A percentile compares a stretch with the other conserved stretches of the same genome.
These are phyloP conservation scores for Rhingia campestris DNA, from an alignment of 2,888 invertebrate species.

Conservation along the genomic window DNA sequence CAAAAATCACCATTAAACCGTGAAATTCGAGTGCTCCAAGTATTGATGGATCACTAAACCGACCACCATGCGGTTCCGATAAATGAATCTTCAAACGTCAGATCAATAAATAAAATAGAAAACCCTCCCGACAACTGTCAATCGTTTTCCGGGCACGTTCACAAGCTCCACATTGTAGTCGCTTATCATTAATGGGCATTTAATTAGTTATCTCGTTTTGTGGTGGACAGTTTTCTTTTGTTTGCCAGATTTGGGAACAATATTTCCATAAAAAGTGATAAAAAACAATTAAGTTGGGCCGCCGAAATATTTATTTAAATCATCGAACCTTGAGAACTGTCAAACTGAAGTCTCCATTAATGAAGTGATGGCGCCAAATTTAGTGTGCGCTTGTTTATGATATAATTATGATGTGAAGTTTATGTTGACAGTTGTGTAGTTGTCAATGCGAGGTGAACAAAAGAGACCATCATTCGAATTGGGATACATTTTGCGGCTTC, in stretches of 20 bases:
- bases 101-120: slow-evolving; percentile 54
- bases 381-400: slow-evolving; percentile 40
- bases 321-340: slow-evolving; percentile 36
- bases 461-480: neutral
- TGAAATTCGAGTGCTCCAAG: slow-evolving; percentile 67
- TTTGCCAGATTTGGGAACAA: slow-evolving; percentile 7
- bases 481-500: slow-evolving; percentile 56
- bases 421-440: slow-evolving; percentile 51
- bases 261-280: slow-evolving; percentile 69
- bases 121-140: slow-evolving; percentile 44
- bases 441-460: slow-evolving; percentile 7
- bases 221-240: slow-evolving; percentile 25
- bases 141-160: slow-evolving; percentile 26
- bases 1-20: slow-evolving; percentile 60
- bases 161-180: slow-evolving; percentile 10
- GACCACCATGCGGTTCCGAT: slow-evolving; percentile 66
- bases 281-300: slow-evolving; percentile 30
- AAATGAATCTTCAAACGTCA: slow-evolving; percentile 41
- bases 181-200: slow-evolving; percentile 67
- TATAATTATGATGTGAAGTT: slow-evolving; percentile 57
- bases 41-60: slow-evolving; percentile 68
- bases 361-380: slow-evolving; percentile 61
- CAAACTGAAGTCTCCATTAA: slow-evolving; percentile 41
- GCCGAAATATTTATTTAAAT: neutral
- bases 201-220: slow-evolving; percentile 65